phyloP scores from a whole-genome alignment of 2,888 invertebrate genomes.

The Euphydryas editha region DNA sequence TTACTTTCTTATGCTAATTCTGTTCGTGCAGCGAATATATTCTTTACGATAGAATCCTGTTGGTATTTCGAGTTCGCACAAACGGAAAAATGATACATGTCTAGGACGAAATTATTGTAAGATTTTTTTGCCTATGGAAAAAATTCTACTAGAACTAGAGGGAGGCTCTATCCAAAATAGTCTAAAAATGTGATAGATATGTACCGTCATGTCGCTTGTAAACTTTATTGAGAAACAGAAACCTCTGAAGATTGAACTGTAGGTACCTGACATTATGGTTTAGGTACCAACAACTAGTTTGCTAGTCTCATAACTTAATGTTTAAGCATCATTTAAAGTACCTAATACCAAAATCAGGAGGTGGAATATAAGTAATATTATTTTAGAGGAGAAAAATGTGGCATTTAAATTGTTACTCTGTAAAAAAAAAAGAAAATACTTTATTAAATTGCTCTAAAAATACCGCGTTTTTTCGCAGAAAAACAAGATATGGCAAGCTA shows the following conservation, averaged over 20 bases:
- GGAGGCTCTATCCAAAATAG: not conserved
- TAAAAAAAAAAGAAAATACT: not conserved
- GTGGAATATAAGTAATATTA: not conserved
- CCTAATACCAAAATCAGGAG: too few relatives aligned
- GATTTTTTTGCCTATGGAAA: not conserved
- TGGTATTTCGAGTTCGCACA: slow-evolving; percentile 56
- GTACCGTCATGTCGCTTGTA: too few relatives aligned
- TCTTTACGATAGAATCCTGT: slow-evolving; percentile 59
- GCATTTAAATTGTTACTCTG: not conserved
- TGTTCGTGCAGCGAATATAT: slow-evolving; percentile 70
- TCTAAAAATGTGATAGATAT: not conserved
- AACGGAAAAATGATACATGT: slow-evolving; percentile 70
- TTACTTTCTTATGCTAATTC: slow-evolving; percentile 79
- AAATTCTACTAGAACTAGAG: not conserved
- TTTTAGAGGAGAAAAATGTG: not conserved
- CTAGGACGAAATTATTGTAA: slow-evolving; percentile 17
- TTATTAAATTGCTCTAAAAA: not conserved
- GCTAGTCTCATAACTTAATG: too few relatives aligned
- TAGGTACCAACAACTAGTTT: too few relatives aligned
- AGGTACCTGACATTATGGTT: too few relatives aligned
- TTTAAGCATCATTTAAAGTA: too few relatives aligned
- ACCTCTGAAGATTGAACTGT: not conserved
- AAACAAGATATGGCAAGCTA: slow-evolving; percentile 74
- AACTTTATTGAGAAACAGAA: too few relatives aligned
- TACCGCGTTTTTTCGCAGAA: slow-evolving; percentile 60